phyloP scores from a whole-genome alignment of 1,140 invertebrate genomes.

The Parapsyche elsis region DNA sequence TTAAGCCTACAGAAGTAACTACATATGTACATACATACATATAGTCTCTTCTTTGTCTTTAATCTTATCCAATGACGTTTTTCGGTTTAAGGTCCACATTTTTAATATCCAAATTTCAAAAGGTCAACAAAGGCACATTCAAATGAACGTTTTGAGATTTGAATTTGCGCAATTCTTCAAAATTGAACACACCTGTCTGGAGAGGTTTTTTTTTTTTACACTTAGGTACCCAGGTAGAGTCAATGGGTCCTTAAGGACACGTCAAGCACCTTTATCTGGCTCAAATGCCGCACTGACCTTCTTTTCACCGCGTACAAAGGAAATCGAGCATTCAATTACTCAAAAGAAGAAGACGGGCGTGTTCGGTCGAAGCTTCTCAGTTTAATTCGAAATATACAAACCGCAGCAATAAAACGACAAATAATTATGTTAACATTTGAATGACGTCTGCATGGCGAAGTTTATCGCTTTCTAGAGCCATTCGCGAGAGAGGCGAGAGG shows the following conservation, averaged over 20 bases:
- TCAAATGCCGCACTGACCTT: slow-evolving; percentile 49
- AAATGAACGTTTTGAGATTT: no score
- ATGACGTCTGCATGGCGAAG: background rate
- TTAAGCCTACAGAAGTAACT: no score
- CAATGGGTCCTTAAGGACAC: slow-evolving; percentile 53
- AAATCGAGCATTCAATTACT: slow-evolving; percentile 51
- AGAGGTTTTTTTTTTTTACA: no score
- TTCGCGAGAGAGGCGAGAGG: background rate
- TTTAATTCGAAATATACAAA: background rate
- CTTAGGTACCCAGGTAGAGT: slow-evolving; percentile 40
- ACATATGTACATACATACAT: no score
- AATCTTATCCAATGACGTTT: no score
- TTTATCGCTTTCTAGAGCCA: background rate
- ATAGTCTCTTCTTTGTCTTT: no score
- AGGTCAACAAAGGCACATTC: no score
- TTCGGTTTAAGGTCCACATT: no score
- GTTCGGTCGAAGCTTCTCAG: background rate
- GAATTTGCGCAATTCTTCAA: no score
- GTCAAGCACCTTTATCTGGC: slow-evolving; percentile 48
- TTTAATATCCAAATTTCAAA: no score
- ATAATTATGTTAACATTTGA: background rate
- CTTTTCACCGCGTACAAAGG: slow-evolving; percentile 46
- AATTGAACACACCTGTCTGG: no score
- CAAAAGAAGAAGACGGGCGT: slow-evolving; percentile 3
- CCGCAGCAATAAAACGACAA: background rate